Percentiles rank a stretch among this genome's conserved stretches.
phyloP scores from a whole-genome alignment of 2,797 vertebrate genomes.

The Gouania willdenowi region DNA sequence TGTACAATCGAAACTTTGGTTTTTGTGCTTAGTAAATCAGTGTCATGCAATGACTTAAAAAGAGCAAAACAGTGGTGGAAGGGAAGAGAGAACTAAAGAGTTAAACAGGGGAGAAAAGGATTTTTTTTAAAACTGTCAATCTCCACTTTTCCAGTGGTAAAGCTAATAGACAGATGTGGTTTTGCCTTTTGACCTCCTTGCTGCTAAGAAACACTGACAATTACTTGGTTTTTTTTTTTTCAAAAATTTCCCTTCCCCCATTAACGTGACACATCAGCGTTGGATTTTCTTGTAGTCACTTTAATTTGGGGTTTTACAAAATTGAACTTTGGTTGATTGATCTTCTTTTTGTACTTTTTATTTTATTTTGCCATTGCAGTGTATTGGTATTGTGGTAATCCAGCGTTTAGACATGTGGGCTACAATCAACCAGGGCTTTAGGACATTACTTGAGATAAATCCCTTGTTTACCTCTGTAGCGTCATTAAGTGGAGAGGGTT shows the following conservation, averaged over 20 bases:
- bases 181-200: constrained; percentile 48
- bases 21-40: constrained; percentile 59
- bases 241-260: constrained; percentile 34
- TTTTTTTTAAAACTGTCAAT: constrained; percentile 22
- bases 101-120: constrained; percentile 32
- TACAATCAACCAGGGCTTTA: constrained; percentile 33
- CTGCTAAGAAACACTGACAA: constrained; percentile 52
- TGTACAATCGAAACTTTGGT: constrained; percentile 67
- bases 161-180: constrained; percentile 17
- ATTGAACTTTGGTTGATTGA: constrained; percentile 12
- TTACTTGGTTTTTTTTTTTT: constrained; percentile 28
- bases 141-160: constrained; percentile 19
- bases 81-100: constrained; percentile 51
- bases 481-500: constrained; percentile 8
- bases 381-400: constrained; percentile 10
- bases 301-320: constrained; percentile 15
- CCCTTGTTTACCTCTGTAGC: constrained; percentile 28
- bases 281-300: constrained; percentile 17
- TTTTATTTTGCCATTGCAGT: constrained; percentile 6
- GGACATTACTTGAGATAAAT: constrained; percentile 31
- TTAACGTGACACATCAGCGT: constrained; percentile 41
- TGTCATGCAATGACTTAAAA: constrained; percentile 38
- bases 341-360: constrained; percentile 1
- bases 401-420: constrained; percentile 8
- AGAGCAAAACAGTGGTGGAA: constrained; percentile 28